Evolutionary conservation across 2,888 invertebrate genomes (phyloP).

Genomic region (Harpalus rufipes): DNA sequence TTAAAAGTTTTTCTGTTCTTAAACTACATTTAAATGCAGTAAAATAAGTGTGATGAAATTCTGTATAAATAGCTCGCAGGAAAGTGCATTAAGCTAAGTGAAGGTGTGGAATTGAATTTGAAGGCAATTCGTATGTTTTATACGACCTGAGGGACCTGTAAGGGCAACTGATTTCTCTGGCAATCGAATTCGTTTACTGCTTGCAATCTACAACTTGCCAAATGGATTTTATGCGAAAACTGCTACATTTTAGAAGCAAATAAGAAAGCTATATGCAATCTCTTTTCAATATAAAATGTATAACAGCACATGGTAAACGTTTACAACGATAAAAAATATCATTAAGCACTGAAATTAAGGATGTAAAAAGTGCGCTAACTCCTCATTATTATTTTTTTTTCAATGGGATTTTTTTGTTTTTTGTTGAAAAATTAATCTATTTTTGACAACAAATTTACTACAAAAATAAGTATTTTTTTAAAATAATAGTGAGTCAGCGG

Average conservation of each 20-base stretch:
- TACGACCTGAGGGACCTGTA: slow-evolving; percentile 48
- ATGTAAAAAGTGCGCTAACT: too few relatives aligned
- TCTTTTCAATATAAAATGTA: background rate
- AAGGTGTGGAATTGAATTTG: slow-evolving; percentile 33
- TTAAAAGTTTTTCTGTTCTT: background rate
- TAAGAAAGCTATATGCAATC: background rate
- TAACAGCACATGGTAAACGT: too few relatives aligned
- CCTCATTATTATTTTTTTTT: too few relatives aligned
- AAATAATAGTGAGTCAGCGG: too few relatives aligned
- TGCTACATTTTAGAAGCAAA: background rate
- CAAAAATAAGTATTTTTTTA: too few relatives aligned
- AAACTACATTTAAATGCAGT: slow-evolving; percentile 1
- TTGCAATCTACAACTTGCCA: slow-evolving; percentile 10
- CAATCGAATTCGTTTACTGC: slow-evolving; percentile 36
- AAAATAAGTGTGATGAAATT: slow-evolving; percentile 11
- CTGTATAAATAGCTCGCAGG: slow-evolving; percentile 6
- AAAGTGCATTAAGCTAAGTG: slow-evolving; percentile 56
- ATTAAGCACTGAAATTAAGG: too few relatives aligned
- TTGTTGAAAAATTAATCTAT: too few relatives aligned
- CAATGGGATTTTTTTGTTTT: too few relatives aligned
- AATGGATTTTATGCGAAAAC: background rate
- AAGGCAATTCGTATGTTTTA: slow-evolving; percentile 36
- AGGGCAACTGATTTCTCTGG: slow-evolving; percentile 49
- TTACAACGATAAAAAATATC: too few relatives aligned
- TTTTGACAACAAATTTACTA: too few relatives aligned